Evolutionary conservation across 2,888 invertebrate species (phyloP).

Genomic region (Incurvaria masculella): DNA sequence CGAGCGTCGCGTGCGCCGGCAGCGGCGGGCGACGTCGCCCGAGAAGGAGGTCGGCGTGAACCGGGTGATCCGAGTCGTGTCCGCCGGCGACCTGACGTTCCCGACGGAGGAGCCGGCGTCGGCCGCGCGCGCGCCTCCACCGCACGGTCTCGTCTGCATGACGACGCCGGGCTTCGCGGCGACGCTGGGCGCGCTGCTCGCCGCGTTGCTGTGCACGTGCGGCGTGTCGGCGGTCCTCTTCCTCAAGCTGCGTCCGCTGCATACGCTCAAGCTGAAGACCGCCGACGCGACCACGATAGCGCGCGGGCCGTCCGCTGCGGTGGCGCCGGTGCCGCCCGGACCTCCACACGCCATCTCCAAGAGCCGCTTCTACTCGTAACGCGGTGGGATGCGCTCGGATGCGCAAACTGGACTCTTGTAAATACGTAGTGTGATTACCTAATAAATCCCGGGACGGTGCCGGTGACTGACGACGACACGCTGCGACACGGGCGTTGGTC

Average conservation of each 20-base stretch:
- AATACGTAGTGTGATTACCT: slow-evolving; percentile 43
- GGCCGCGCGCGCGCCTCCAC: slow-evolving; percentile 56
- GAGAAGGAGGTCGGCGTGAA: slow-evolving; percentile 87
- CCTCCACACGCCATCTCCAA: slow-evolving; percentile 49
- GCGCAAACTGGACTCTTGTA: not conserved
- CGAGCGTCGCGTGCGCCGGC: slow-evolving; percentile 67
- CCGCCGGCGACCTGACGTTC: slow-evolving; percentile 87
- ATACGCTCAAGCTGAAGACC: slow-evolving; percentile 53
- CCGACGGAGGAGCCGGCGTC: slow-evolving; percentile 64
- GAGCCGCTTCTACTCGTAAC: slow-evolving; percentile 69
- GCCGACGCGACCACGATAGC: slow-evolving; percentile 46
- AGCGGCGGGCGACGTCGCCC: slow-evolving; percentile 59
- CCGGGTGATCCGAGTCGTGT: slow-evolving; percentile 86
- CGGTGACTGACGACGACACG: no score
- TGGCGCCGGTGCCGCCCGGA: slow-evolving; percentile 21
- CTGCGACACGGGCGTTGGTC: no score
- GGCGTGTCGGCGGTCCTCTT: slow-evolving; percentile 83
- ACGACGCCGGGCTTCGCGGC: slow-evolving; percentile 92
- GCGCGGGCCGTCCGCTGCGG: slow-evolving; percentile 37
- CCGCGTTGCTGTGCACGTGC: slow-evolving; percentile 80
- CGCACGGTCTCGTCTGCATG: slow-evolving; percentile 86
- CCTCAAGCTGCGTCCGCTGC: slow-evolving; percentile 72
- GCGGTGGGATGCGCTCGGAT: slow-evolving; percentile 7
- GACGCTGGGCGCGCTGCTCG: slow-evolving; percentile 77
- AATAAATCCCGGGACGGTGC: no score